A percentile compares a stretch with the other conserved stretches of the same genome.
phyloP scores from a whole-genome alignment of 2,113 vertebrate species.

The Podocnemis expansa region DNA sequence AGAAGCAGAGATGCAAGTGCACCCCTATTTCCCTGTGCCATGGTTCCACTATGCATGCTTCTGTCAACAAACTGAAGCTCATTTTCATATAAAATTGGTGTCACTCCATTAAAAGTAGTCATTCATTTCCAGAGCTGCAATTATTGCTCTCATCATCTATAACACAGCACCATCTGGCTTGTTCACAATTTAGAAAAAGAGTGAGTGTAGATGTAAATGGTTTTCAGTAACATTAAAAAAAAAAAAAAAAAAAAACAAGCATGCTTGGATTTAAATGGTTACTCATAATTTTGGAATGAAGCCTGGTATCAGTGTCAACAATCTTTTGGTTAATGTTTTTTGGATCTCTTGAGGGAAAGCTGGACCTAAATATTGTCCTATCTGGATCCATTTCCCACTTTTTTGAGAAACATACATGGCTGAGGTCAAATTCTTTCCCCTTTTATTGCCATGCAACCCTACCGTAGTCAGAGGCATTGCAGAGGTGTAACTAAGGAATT shows the following conservation, averaged over 20 bases:
- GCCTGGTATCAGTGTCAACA: slow-evolving; percentile 19
- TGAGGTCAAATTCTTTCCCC: not conserved
- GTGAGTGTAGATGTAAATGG: slow-evolving; percentile 42
- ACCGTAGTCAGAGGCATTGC: not conserved
- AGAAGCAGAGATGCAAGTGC: slow-evolving; percentile 51
- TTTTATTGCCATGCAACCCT: not conserved
- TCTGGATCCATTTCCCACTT: slow-evolving; percentile 5
- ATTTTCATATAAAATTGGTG: slow-evolving; percentile 67
- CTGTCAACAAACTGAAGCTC: slow-evolving; percentile 58
- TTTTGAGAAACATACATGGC: not conserved
- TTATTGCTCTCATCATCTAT: slow-evolving; percentile 68
- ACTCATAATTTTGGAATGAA: slow-evolving; percentile 33
- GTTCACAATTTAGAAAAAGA: slow-evolving; percentile 47
- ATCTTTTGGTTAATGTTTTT: slow-evolving; percentile 42
- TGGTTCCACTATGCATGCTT: slow-evolving; percentile 21
- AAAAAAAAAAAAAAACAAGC: slow-evolving; percentile 59
- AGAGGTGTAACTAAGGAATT: not conserved
- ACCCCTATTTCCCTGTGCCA: not conserved
- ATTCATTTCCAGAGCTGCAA: slow-evolving; percentile 59
- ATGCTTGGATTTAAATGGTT: slow-evolving; percentile 58
- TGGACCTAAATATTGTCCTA: not conserved
- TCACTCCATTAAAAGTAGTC: slow-evolving; percentile 68
- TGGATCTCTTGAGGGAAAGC: not conserved
- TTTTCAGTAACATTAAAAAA: slow-evolving; percentile 57
- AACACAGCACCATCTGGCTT: slow-evolving; percentile 64